Evolutionary conservation across 53 echinoderm and acorn worm species (phyloP).

Genomic region (Echinarachnius parma): DNA sequence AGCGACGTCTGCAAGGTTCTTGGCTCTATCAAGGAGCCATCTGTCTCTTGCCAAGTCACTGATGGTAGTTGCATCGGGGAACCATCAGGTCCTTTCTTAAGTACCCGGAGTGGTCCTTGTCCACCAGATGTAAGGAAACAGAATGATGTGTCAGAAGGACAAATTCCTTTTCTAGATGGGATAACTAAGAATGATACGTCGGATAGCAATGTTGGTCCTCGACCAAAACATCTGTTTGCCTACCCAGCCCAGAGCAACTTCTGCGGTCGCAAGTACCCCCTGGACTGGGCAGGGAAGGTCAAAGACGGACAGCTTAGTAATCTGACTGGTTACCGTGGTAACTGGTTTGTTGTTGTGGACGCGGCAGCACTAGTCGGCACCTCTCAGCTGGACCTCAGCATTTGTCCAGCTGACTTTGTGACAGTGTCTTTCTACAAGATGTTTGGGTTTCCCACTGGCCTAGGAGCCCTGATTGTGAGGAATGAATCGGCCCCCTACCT

Average conservation of each 20-base stretch:
- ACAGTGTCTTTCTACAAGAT: slow-evolving; percentile 97
- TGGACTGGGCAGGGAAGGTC: slow-evolving; percentile 38
- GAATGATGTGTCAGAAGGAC: too few relatives aligned
- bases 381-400: slow-evolving; percentile 68
- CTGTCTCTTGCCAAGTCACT: too few relatives aligned
- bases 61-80: too few relatives aligned
- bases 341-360: slow-evolving; percentile 77
- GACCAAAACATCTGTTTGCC: slow-evolving; percentile 75
- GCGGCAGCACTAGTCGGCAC: slow-evolving; percentile 84
- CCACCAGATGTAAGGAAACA: too few relatives aligned
- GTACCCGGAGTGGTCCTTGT: too few relatives aligned
- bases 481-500: slow-evolving; percentile 63
- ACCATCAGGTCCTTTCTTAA: too few relatives aligned
- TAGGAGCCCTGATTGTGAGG: slow-evolving; percentile 81
- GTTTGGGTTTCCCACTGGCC: slow-evolving; percentile 96
- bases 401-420: slow-evolving; percentile 78
- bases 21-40: too few relatives aligned
- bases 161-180: too few relatives aligned
- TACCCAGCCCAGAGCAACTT: slow-evolving; percentile 90
- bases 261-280: slow-evolving; percentile 79
- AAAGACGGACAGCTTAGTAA: slow-evolving; percentile 29
- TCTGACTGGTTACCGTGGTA: slow-evolving; percentile 31
- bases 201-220: too few relatives aligned
- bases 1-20: too few relatives aligned
- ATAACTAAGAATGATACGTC: too few relatives aligned